Conservation (phyloP, 2,113 vertebrate genomes). For the Ophiodon elongatus region DNA sequence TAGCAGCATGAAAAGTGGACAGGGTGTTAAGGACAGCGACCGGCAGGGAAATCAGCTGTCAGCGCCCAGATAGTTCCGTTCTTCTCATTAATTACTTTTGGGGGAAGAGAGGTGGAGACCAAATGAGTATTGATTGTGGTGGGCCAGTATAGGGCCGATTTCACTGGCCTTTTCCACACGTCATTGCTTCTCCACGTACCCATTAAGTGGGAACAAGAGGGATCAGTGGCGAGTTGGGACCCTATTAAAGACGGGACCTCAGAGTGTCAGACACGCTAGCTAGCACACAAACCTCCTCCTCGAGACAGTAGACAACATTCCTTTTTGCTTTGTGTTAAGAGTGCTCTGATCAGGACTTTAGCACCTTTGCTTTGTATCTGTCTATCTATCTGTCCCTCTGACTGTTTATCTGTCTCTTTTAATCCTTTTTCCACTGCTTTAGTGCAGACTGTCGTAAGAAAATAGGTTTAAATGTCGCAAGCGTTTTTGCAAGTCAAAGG, state of each 20-base stretch:
- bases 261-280: conserved; percentile 63
- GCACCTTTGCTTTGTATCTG: not conserved
- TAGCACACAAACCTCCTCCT: conserved; percentile 46
- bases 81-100: conserved; percentile 82
- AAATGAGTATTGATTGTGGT: conserved; percentile 84
- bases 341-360: not conserved
- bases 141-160: conserved; percentile 67
- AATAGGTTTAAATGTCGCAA: conserved; percentile 45
- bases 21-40: conserved; percentile 68
- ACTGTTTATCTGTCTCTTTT: conserved; percentile 26
- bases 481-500: conserved; percentile 46
- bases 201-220: conserved; percentile 81
- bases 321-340: conserved; percentile 29
- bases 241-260: conserved; percentile 75
- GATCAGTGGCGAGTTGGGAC: conserved; percentile 74
- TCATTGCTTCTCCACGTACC: conserved; percentile 79
- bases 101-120: conserved; percentile 68
- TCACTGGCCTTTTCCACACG: conserved; percentile 75
- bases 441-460: conserved; percentile 41
- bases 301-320: conserved; percentile 40
- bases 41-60: conserved; percentile 80
- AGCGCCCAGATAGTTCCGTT: conserved; percentile 74
- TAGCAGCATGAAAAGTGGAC: conserved; percentile 62
- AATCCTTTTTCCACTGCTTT: conserved; percentile 34
- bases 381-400: not conserved